phyloP scores from a whole-genome alignment of 2,888 invertebrate genomes.

The Augochlorella aurata region DNA sequence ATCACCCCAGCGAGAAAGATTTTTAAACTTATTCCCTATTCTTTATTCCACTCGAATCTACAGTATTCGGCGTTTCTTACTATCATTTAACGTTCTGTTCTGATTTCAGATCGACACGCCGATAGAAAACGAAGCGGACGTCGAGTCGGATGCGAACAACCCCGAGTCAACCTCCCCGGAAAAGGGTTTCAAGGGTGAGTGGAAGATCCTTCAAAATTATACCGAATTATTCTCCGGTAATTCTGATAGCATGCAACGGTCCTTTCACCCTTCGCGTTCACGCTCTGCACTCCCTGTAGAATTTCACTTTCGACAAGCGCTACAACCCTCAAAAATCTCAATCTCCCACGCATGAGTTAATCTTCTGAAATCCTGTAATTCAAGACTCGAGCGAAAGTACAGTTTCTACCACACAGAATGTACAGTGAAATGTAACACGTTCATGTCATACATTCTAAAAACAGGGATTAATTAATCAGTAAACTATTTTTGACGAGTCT shows the following conservation, averaged over 20 bases:
- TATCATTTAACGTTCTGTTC: slow-evolving; percentile 20
- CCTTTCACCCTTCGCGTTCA: neutral
- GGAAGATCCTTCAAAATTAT: slow-evolving; percentile 30
- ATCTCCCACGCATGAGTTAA: neutral
- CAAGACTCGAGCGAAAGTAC: neutral
- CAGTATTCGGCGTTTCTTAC: neutral
- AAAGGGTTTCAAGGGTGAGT: slow-evolving; percentile 80
- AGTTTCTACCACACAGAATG: no score
- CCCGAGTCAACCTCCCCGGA: slow-evolving; percentile 76
- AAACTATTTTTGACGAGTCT: no score
- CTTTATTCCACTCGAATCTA: neutral
- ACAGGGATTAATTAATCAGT: no score
- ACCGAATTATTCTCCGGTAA: slow-evolving; percentile 20
- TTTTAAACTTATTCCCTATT: neutral
- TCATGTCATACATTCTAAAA: no score
- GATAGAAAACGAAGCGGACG: slow-evolving; percentile 75
- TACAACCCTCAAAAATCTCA: neutral
- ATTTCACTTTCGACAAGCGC: neutral
- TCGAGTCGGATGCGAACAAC: slow-evolving; percentile 74
- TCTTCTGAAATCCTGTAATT: neutral
- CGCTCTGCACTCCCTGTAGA: neutral
- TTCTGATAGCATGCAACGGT: neutral
- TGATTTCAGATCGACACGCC: slow-evolving; percentile 78
- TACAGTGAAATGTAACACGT: no score
- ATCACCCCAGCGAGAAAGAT: neutral